Base-by-base conservation (phyloP, 2,113 vertebrate genomes). In the Saguinus midas region DNA sequence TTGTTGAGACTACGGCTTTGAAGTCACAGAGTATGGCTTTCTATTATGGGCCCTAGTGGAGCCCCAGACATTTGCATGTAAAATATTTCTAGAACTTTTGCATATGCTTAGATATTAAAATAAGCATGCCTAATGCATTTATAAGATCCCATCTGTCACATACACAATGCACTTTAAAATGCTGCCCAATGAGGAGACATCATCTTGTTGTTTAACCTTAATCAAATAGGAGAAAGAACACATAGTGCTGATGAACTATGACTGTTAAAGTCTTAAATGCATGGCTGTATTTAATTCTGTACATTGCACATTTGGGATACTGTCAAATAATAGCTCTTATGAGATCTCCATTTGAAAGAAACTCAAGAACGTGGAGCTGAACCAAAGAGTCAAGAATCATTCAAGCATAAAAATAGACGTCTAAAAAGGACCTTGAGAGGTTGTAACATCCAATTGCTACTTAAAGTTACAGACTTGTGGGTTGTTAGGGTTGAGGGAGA, bases 91-190 rank as follows among this genome's bases (percentile, higher is more conserved):
- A 95, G 88, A 97, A 97, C 50, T 94, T 98, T 91, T 98, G 92
- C 95, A 96, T 98, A 96, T 95, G 90, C 84, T 97, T 97, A 96
- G 45, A 91, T 98, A 98, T 97, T 98, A 97, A 98, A 97, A 97
- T 97, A 96, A 97, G 92, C 93, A 97, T 45, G 91, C 76, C 81
- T 97, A 97, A 97, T 97, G 90, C 92, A 98, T 97, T 96, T 96
- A 85, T 97, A 97, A 96, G 90, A 95, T 97, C 80, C 85, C 91
- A 96, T 98, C 96, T 98, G 96, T 97, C 94, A 97, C 55, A 96
- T 85, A 88, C 66, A 96, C 88, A 97, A 80, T 83, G 50, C 50
- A 88, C 48, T 95, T 97, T 84, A 94, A 97, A 98, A 97, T 92
- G 82, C 50, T 96, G 94, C 58, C 89, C 96, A 96, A 88, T 86